Conservation (phyloP, 2,888 invertebrate genomes). For the Hirtodrosophila duncani region DNA sequence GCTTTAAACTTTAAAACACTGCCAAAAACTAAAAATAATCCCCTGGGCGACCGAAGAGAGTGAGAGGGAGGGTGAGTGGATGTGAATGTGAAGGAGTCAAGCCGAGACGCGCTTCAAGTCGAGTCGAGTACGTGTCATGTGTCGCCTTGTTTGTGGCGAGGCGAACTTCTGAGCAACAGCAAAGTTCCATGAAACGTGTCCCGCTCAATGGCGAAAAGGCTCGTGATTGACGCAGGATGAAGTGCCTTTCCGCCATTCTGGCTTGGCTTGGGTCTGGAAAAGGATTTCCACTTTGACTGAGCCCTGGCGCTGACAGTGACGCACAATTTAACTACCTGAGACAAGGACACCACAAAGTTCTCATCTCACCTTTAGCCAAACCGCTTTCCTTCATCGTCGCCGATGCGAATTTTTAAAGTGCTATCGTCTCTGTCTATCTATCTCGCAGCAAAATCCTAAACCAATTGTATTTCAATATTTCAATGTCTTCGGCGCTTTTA, state of each 20-base stretch:
- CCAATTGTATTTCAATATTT: constrained; percentile 73
- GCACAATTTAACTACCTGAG: constrained; percentile 49
- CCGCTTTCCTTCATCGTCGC: constrained; percentile 7
- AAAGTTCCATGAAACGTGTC: constrained; percentile 61
- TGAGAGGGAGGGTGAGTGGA: neutral
- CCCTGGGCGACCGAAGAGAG: constrained; percentile 10
- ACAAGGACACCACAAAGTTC: constrained; percentile 10
- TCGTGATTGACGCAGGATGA: constrained; percentile 58
- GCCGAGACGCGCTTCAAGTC: constrained; percentile 29
- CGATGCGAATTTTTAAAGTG: constrained; percentile 28
- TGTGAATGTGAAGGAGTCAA: neutral
- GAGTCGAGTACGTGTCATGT: constrained; percentile 65
- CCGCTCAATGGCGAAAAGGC: constrained; percentile 56
- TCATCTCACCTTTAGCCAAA: constrained; percentile 5
- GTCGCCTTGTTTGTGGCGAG: constrained; percentile 65
- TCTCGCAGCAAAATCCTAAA: constrained; percentile 28
- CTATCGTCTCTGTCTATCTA: constrained; percentile 10
- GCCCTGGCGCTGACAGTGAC: constrained; percentile 52
- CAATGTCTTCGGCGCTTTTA: constrained; percentile 53
- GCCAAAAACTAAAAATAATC: constrained; percentile 65
- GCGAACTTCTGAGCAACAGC: constrained; percentile 58
- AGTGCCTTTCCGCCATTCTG: no score
- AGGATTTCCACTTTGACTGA: constrained; percentile 54
- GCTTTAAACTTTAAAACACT: constrained; percentile 69
- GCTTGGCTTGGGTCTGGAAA: constrained; percentile 41